Base-by-base conservation (phyloP, 2,888 invertebrate species). In the Frankliniella intonsa region DNA sequence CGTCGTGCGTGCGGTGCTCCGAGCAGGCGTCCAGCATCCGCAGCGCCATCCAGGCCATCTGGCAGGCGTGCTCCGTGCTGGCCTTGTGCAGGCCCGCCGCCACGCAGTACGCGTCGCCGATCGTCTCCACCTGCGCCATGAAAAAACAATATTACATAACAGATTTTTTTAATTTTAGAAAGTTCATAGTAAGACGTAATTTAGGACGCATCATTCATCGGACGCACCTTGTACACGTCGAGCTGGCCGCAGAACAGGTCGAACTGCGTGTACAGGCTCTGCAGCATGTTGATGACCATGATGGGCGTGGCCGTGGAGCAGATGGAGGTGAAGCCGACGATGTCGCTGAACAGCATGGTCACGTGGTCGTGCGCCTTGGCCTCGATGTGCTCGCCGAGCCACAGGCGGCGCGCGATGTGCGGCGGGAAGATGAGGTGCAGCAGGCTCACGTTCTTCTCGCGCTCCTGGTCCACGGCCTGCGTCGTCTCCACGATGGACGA, bases 21-120 rank as follows among this genome's bases (percentile, higher is more conserved):
- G 94, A 92, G 86, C 97, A 97, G 0, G 95, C 95, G 85, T 95
- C 93, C 83, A 97, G 95, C 97, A 98, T 98, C 86, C 94, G 94
- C 85, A 97, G 88, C 0, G 95, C 96, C 97, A 98, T 98, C 97
- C 97, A 97, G 3, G 97, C 96, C 79, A 97, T 97, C 89, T 97
- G 97, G 85, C 96, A 95, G 27, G 97, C 97, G 87, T 98, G 97
- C 82, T 95, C 96, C 69, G 91, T 91, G 81, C 95, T 96, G 85
- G 92, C 92, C 84, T 94, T 93, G 88, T 97, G 97, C 11, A 98
- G 89, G 0, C 97, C 97, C 82, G 97, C 97, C 0, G 97, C 97
- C 9, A 97, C 97, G 86, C 97, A 97, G 86, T 98, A 98, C 0
- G 97, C 97, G 87, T 98, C 97, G 0, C 97, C 97, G 85, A 98